Base-by-base conservation (phyloP, 2,113 vertebrate genomes). In the Catharus fuscescens region DNA sequence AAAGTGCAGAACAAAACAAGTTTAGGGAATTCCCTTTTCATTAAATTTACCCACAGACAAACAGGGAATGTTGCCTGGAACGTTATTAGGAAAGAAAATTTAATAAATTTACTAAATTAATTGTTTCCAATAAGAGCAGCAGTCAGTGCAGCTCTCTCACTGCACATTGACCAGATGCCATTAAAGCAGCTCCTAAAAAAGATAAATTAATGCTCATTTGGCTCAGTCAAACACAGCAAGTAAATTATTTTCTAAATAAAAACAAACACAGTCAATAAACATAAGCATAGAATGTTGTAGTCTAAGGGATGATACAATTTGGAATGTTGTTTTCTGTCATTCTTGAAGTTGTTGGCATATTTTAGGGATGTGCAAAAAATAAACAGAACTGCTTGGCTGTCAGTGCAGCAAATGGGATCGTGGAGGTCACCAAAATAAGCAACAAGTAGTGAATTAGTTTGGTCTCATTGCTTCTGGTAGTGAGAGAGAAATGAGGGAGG, bases 261-360 rank as follows among this genome's bases (percentile, higher is more conserved):
- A 97, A 97, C 62, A 96, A 97, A 94, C 88, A 66, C 5, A 92
- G 57, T 32, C 79, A 94, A 97, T 95, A 96, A 97, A 96, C 88
- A 69, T 53, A 96, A 60, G 40, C 96, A 93, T 52, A 87, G 95
- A 91, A 89, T 90, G 45, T 88, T 93, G 95, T 71, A 82, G 90
- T 96, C 92, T 79, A 92, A 96, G 94, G 86, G 45, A 82, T 67
- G 81, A 92, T 83, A 90, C 31, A 65, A 69, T 77, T 95, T 91
- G 77, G 91, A 94, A 69, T 80, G 86, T 74, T 83, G 74, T 57
- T 95, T 96, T 96, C 94, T 92, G 95, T 94, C 95, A 76, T 95
- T 96, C 72, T 94, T 91, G 88, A 90, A 89, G 70, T 96, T 66
- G 62, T 36, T 93, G 85, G 56, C 34, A 1, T 80, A 28, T 69